A percentile compares a stretch with the other conserved stretches of the same genome.
These are phyloP conservation scores for Maccullochella peelii DNA, from an alignment of 2,113 vertebrate species.

Conservation along the genomic window DNA sequence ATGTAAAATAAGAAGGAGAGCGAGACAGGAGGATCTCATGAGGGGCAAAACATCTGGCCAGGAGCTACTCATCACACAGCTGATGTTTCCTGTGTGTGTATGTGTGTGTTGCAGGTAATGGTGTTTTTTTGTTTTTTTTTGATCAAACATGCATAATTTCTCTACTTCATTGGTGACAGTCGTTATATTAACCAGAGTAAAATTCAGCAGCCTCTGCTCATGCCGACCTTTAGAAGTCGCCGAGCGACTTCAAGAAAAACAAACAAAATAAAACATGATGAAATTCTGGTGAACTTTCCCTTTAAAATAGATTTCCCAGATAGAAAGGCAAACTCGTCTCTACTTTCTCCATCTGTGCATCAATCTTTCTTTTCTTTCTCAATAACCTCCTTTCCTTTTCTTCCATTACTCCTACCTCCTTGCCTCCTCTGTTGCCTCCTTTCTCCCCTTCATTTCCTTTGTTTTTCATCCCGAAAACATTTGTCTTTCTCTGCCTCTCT, in stretches of 20 bases:
- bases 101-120: slow-evolving; percentile 46
- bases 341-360: background rate
- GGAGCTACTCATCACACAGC: slow-evolving; percentile 62
- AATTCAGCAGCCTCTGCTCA: slow-evolving; percentile 72
- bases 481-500: background rate
- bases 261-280: slow-evolving; percentile 48
- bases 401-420: background rate
- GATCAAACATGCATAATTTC: slow-evolving; percentile 79
- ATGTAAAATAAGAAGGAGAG: background rate
- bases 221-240: slow-evolving; percentile 66
- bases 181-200: slow-evolving; percentile 66
- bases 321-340: slow-evolving; percentile 41
- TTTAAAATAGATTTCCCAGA: slow-evolving; percentile 57
- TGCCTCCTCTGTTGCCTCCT: background rate
- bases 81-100: slow-evolving; percentile 6
- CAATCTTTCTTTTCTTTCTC: background rate
- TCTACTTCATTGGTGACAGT: slow-evolving; percentile 65
- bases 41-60: slow-evolving; percentile 37
- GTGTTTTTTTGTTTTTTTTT: slow-evolving; percentile 38
- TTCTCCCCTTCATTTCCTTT: background rate
- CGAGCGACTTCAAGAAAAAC: slow-evolving; percentile 32
- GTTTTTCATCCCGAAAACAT: too few species aligned
- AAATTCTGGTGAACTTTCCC: slow-evolving; percentile 73
- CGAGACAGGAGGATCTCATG: background rate
- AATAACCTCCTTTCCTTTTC: background rate